A percentile compares a stretch with the other conserved stretches of the same genome.
These are phyloP conservation scores for Noctua fimbriata DNA, from an alignment of 2,888 invertebrate genomes.

Conservation along the genomic window DNA sequence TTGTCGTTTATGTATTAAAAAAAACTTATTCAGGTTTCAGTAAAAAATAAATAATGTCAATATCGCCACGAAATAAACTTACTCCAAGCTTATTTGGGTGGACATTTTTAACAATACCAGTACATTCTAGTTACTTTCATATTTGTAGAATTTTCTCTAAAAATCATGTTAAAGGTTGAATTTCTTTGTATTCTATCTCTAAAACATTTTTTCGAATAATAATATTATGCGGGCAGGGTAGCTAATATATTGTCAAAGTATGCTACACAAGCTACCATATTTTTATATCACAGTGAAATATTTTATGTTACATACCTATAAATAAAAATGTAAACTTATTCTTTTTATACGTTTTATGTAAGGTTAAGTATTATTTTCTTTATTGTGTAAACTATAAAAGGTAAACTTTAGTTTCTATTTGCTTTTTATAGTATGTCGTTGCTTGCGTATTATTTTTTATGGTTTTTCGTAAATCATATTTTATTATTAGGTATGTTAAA, in stretches of 20 bases:
- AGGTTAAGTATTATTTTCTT: conserved; percentile 17
- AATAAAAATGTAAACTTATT: conserved; percentile 22
- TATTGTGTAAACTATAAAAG: conserved; percentile 26
- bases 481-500: not conserved
- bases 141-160: not conserved
- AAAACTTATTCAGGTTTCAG: not conserved
- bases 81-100: not conserved
- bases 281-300: conserved; percentile 19
- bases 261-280: not conserved
- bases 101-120: not conserved
- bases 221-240: not conserved
- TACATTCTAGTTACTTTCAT: not conserved
- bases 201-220: conserved; percentile 9
- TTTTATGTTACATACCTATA: not conserved
- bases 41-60: not conserved
- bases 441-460: not conserved
- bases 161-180: not conserved
- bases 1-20: not conserved
- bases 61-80: not conserved
- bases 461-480: conserved; percentile 4
- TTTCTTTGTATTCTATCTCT: not conserved
- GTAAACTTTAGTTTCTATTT: conserved; percentile 10
- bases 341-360: conserved; percentile 20
- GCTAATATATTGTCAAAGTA: not conserved
- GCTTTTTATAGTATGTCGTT: not conserved